These are phyloP conservation scores for Stegostoma tigrinum DNA, from an alignment of 2,113 vertebrate species.

Conservation along the genomic window DNA sequence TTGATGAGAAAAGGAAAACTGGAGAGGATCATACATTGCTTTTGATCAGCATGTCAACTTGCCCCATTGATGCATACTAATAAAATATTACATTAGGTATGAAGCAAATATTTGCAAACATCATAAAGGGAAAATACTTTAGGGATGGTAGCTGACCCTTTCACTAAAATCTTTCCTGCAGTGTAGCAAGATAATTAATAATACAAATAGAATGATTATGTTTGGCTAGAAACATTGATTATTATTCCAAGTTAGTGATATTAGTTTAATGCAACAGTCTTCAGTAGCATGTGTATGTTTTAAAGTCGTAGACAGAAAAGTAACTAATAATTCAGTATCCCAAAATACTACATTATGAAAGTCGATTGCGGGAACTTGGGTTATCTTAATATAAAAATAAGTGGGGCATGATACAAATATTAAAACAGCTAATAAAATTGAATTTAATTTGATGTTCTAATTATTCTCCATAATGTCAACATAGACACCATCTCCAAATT, in stretches of 20 bases:
- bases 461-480: background rate
- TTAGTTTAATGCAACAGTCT: background rate
- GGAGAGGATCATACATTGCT: background rate
- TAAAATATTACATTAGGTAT: background rate
- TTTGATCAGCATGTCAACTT: background rate
- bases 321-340: background rate
- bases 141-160: background rate
- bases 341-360: background rate
- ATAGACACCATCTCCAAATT: background rate
- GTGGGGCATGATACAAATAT: background rate
- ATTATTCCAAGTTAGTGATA: background rate
- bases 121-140: background rate
- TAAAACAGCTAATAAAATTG: background rate
- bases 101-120: background rate
- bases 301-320: background rate
- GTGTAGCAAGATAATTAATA: background rate
- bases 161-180: background rate
- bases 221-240: background rate
- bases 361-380: background rate
- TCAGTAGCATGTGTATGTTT: background rate
- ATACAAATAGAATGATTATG: slow-evolving; percentile 4
- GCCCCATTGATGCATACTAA: background rate
- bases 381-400: background rate
- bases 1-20: slow-evolving; percentile 7
- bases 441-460: background rate